phyloP scores from a whole-genome alignment of 1,140 invertebrate species.

The Trichoplusia ni region DNA sequence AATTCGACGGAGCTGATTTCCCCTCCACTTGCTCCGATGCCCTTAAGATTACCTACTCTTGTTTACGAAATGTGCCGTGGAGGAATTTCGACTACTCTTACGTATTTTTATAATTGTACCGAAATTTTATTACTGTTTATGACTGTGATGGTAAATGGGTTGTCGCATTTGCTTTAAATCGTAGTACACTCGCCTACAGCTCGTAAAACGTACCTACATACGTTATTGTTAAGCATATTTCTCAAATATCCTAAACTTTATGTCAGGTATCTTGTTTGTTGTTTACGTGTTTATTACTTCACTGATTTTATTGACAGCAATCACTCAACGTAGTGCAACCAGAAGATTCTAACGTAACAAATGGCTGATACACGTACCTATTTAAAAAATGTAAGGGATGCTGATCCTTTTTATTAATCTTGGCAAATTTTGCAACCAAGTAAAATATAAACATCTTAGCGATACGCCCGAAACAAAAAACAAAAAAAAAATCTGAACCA shows the following conservation, averaged over 20 bases:
- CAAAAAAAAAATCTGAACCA: neutral
- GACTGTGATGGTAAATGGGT: conserved; percentile 24
- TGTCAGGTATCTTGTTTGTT: too few species aligned
- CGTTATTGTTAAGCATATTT: too few species aligned
- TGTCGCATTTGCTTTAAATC: neutral
- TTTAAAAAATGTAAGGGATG: too few species aligned
- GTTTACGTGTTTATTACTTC: too few species aligned
- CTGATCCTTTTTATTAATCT: too few species aligned
- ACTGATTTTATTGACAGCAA: too few species aligned
- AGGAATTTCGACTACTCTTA: conserved; percentile 54
- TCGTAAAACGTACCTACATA: too few species aligned
- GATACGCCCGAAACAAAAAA: neutral
- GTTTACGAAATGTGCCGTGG: conserved; percentile 67
- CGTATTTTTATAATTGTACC: conserved; percentile 47
- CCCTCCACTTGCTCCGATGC: conserved; percentile 58
- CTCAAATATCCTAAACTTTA: too few species aligned
- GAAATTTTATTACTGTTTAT: conserved; percentile 36
- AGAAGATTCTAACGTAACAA: too few species aligned
- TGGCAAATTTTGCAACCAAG: too few species aligned
- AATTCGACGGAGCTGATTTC: conserved; percentile 47
- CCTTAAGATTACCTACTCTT: conserved; percentile 58
- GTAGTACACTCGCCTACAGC: neutral
- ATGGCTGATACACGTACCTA: too few species aligned
- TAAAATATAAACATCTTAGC: neutral
- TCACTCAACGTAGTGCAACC: too few species aligned